Conservation (phyloP, 2,888 invertebrate genomes). For the Drosophila neutralis region DNA sequence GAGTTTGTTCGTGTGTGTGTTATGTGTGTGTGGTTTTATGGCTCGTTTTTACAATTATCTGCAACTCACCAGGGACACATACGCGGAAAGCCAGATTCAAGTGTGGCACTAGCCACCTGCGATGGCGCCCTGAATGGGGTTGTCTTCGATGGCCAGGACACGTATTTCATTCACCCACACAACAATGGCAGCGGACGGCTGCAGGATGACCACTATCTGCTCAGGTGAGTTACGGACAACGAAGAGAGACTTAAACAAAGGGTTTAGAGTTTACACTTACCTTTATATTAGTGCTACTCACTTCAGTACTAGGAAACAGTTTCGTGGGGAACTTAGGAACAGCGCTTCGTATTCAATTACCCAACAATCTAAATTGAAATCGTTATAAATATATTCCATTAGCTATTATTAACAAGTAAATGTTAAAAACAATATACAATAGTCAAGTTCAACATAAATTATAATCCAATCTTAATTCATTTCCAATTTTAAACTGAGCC, state of each 20-base stretch:
- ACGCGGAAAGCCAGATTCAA: slow-evolving; percentile 89
- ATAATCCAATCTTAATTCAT: background rate
- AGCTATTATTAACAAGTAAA: too few species aligned
- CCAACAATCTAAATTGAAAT: too few species aligned
- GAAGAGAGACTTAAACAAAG: background rate
- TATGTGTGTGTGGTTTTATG: slow-evolving; percentile 6
- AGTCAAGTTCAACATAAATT: background rate
- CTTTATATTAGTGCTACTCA: background rate
- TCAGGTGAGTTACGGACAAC: slow-evolving; percentile 75
- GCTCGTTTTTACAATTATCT: slow-evolving; percentile 11
- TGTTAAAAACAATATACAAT: background rate
- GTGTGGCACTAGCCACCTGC: slow-evolving; percentile 94
- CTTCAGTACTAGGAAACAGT: background rate
- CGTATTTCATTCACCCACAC: slow-evolving; percentile 89
- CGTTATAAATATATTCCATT: too few species aligned
- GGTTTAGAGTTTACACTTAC: background rate
- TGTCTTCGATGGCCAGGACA: slow-evolving; percentile 90
- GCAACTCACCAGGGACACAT: slow-evolving; percentile 87
- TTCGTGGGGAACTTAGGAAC: background rate
- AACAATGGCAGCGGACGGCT: slow-evolving; percentile 77
- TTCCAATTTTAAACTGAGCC: background rate
- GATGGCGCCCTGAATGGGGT: slow-evolving; percentile 89
- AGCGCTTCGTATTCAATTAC: too few species aligned
- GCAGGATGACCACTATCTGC: slow-evolving; percentile 83
- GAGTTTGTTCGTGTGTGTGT: slow-evolving; percentile 34